Conservation (phyloP, 2,888 invertebrate genomes). For the Lumbricus terrestris region DNA sequence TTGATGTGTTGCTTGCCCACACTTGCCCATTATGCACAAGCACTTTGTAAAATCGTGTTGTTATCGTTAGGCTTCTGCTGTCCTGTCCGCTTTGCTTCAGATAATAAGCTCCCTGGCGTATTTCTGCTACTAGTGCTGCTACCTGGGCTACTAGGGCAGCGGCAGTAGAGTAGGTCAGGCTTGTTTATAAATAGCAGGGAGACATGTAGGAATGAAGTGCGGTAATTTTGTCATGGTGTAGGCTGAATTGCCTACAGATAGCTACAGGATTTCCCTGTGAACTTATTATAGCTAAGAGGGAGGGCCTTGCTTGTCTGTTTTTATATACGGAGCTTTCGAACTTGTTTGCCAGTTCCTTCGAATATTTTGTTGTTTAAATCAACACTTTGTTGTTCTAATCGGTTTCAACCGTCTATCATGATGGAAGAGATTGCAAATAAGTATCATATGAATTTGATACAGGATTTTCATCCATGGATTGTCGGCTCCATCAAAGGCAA, state of each 20-base stretch:
- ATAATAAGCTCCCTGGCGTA: background rate
- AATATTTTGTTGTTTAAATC: no score
- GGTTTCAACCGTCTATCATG: background rate
- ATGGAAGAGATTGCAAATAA: background rate
- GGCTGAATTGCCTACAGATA: background rate
- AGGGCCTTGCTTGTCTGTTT: background rate
- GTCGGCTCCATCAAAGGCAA: background rate
- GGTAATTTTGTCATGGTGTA: background rate
- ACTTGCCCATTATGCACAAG: no score
- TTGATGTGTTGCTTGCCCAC: background rate
- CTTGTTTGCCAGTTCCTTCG: background rate
- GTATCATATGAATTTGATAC: background rate
- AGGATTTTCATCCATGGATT: background rate
- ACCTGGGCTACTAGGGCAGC: background rate
- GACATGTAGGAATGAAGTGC: background rate
- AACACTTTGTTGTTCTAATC: background rate
- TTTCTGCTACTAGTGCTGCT: background rate
- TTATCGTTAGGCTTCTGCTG: background rate
- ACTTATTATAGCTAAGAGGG: background rate
- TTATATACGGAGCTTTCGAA: background rate
- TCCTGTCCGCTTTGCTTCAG: background rate
- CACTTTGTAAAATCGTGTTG: background rate
- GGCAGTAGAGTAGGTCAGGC: background rate
- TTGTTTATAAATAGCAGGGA: background rate
- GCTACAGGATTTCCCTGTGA: background rate